Evolutionary conservation across 2,797 vertebrate genomes (phyloP).

Genomic region (Tadarida brasiliensis): DNA sequence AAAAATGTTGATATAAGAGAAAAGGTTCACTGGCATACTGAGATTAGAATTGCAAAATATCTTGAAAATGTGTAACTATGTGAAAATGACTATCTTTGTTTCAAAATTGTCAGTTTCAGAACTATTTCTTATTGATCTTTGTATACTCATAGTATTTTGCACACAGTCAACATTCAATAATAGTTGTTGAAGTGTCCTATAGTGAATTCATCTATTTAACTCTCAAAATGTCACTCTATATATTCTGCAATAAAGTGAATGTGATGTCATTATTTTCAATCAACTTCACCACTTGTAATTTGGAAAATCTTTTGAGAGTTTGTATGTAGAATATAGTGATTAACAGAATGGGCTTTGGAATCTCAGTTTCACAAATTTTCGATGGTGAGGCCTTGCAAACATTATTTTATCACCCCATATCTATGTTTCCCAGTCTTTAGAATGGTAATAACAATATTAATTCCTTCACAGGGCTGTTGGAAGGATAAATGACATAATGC

Average conservation of each 20-base stretch:
- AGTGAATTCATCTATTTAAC: conserved; percentile 46
- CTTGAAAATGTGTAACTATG: conserved; percentile 36
- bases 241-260: conserved; percentile 35
- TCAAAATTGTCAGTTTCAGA: conserved; percentile 57
- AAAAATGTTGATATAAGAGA: conserved; percentile 6
- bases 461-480: neutral
- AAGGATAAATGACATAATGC: conserved; percentile 7
- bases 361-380: neutral
- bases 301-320: conserved; percentile 21
- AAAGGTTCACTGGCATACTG: conserved; percentile 1
- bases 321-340: neutral
- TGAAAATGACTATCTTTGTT: conserved; percentile 52
- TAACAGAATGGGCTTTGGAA: neutral
- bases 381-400: neutral
- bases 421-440: conserved; percentile 28
- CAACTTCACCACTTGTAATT: conserved; percentile 35
- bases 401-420: neutral
- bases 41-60: conserved; percentile 41
- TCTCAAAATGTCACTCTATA: neutral
- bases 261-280: conserved; percentile 29
- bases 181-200: conserved; percentile 7
- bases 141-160: neutral
- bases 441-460: conserved; percentile 31
- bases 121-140: neutral
- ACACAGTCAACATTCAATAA: neutral